Base-by-base conservation (phyloP, 2,113 vertebrate species). In the Cryptotis parvus region DNA sequence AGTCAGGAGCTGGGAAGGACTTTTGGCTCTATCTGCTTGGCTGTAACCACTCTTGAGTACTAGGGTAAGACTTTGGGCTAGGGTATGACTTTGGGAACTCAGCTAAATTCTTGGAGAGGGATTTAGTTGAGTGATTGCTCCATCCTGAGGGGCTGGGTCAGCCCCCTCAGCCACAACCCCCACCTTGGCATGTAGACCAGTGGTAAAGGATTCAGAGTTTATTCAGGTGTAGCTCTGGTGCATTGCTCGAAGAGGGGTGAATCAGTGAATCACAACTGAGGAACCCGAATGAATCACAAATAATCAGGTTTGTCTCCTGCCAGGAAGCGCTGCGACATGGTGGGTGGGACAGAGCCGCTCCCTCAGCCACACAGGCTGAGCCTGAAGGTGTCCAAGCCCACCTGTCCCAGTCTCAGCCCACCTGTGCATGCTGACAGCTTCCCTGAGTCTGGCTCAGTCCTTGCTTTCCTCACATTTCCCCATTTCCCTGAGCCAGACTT, bases 341-440 rank as follows among this genome's bases (percentile, higher is more conserved):
- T 31, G 63, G 8, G 8, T 4, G 26, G 10, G 26, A 5, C 27
- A 65, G 8, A 12, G 27, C 26, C 1, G 1, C 3, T 6, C 9
- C 4, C 16, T 41, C 8, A 1, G 26, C 9, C 52, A 73, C 31
- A 35, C 33, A 61, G 14, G 31, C 37, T 11, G 9, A 31, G 4
- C 37, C 65, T 24, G 15, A 14, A 39, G 69, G 39, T 4, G 8
- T 82, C 7, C 2, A 1, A 22, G 5, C 43, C 35, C 26, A 15
- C 26, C 22, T 6, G 29, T 15, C 20, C 4, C 14, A n/a, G 16
- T 0, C 33, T 4, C 1, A 4, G 11, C 39, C 45, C 6, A 9
- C 27, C 61, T 37, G 27, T 9, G 43, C 6, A 9, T 52, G 8
- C n/a, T 26, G 74, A 31, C 26, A 20, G 8, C 31, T 79, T 52